A percentile compares a stretch with the other conserved stretches of the same genome.
Conservation (phyloP, 2,113 vertebrate species). For the Sinocyclocheilus grahami region DNA sequence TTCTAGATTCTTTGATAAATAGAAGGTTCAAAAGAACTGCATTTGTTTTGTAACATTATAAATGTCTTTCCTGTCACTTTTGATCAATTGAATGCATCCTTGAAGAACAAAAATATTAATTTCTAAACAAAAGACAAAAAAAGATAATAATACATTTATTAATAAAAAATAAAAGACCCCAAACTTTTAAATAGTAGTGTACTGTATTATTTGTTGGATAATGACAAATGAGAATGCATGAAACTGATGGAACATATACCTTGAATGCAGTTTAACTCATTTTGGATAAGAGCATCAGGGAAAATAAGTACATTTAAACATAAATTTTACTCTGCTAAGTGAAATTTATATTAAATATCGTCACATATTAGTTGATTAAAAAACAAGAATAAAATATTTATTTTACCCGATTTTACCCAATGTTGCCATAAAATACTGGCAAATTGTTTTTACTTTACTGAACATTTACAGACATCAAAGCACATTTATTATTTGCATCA, state of each 20-base stretch:
- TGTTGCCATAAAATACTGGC: background rate
- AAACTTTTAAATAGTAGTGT: too few species aligned
- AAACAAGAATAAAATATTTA: background rate
- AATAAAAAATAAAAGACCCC: too few species aligned
- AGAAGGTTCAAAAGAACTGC: too few species aligned
- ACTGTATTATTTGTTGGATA: too few species aligned
- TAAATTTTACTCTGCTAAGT: background rate
- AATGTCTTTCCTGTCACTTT: too few species aligned
- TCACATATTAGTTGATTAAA: background rate
- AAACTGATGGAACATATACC: background rate
- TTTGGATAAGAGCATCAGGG: background rate
- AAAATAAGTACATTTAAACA: background rate
- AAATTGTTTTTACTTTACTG: background rate
- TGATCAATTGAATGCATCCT: too few species aligned
- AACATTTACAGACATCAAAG: background rate
- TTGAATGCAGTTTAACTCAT: background rate
- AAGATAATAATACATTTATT: too few species aligned
- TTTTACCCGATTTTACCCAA: background rate
- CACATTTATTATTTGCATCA: background rate
- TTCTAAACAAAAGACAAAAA: too few species aligned
- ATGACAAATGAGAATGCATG: too few species aligned
- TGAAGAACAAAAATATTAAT: too few species aligned
- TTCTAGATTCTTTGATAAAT: too few species aligned
- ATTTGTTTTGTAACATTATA: too few species aligned
- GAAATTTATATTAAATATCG: background rate